Evolutionary conservation across 2,888 invertebrate species (phyloP), one percentile per base, ranked within the genome.

Genomic region (Sminthurides aquaticus): DNA sequence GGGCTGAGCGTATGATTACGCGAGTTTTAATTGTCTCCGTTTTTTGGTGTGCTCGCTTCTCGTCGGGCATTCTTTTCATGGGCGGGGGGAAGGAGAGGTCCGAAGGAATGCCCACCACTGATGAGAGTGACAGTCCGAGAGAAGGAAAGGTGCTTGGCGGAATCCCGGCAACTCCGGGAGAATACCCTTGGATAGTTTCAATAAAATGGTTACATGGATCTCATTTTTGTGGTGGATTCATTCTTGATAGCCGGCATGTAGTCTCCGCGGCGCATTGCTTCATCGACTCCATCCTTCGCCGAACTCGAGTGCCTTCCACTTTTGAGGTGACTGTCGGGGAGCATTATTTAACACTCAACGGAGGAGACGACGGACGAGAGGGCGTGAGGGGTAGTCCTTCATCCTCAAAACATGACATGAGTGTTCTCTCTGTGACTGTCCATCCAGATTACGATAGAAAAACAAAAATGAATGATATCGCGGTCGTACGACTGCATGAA

Each of bases 401-500:
- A 34, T 15, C 43, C 15, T 34, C 43, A 34, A 15, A 34, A 34
- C 43, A 20, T 5, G 52, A 22, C 20, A 52, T 52, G 18, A 20
- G 52, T 52, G 52, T 52, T 20, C 52, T 52, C 22, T 52, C 52
- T 52, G 20, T 60, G 8, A 18, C 18, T 18, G 43, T 60, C 43
- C 60, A 60, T 49, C 60, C 60, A 18, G 49, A 48, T 18, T 60
- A 60, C 49, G 25, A 60, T 2, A 20, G 43, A 5, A 25, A 49
- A 25, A 60, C 5, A 18, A 60, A 60, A 49, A 49, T 60, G 20
- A 29, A 60, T 49, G 60, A 60, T 25, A 60, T 60, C 34, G 60
- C 60, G 11, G 26, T 60, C n/a, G 24, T 60, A 43, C 43, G 43
- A 8, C 48, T 60, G 8, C 49, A 60, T 1, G 11, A 49, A 1